Conservation (phyloP, 2,113 vertebrate genomes). For the Butorides virescens region DNA sequence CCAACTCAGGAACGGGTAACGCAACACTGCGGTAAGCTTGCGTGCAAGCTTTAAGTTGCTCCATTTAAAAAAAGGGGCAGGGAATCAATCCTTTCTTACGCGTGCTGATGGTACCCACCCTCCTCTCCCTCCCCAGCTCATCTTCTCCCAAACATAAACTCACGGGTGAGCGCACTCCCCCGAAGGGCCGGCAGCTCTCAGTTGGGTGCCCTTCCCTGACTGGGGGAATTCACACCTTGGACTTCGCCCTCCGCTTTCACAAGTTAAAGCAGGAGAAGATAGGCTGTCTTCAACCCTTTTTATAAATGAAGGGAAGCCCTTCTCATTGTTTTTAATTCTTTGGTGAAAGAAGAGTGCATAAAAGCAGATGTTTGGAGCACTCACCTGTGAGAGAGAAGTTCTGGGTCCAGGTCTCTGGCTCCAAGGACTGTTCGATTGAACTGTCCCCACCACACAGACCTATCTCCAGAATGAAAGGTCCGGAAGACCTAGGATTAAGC, state of each 20-base stretch:
- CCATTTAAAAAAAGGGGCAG: neutral
- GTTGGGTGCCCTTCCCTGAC: neutral
- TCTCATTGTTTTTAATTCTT: neutral
- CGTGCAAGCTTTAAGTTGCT: neutral
- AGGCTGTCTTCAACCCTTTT: neutral
- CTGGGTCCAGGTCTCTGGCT: neutral
- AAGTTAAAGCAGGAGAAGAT: neutral
- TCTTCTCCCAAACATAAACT: neutral
- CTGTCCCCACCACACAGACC: neutral
- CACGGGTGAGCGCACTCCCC: rapidly evolving
- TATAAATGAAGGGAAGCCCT: neutral
- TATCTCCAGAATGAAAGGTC: neutral
- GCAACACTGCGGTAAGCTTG: rapidly evolving
- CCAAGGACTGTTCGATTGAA: neutral
- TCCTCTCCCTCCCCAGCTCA: neutral
- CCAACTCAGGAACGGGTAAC: neutral
- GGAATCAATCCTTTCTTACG: neutral
- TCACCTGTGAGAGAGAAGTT: neutral
- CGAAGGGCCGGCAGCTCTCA: neutral
- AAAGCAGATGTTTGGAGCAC: neutral
- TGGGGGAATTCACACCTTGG: neutral
- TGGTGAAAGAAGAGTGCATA: neutral
- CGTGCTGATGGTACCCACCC: neutral
- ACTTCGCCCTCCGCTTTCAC: neutral
- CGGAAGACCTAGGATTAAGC: neutral